Conservation (phyloP, 2,888 invertebrate genomes). For the Platypus cylindrus region DNA sequence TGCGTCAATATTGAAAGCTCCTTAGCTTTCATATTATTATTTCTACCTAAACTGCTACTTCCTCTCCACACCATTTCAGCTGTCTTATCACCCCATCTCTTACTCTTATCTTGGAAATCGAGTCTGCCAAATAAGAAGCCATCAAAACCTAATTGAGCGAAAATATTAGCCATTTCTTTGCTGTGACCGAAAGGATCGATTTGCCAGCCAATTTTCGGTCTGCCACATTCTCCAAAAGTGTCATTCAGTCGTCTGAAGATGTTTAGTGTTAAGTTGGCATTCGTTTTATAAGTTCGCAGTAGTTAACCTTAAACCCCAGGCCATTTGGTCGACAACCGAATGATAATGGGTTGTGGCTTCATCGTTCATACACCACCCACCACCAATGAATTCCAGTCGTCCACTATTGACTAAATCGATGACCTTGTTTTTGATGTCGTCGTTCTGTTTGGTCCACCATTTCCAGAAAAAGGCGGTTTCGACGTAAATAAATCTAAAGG, state of each 20-base stretch:
- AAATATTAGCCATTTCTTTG: slow-evolving; percentile 69
- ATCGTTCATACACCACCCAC: slow-evolving; percentile 80
- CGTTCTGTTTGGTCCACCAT: slow-evolving; percentile 67
- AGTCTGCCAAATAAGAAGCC: slow-evolving; percentile 76
- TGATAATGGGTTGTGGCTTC: slow-evolving; percentile 61
- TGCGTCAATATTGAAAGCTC: slow-evolving; percentile 37
- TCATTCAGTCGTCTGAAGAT: slow-evolving; percentile 38
- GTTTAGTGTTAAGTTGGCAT: background rate
- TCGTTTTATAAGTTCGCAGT: background rate
- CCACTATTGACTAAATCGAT: slow-evolving; percentile 56
- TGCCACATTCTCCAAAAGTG: slow-evolving; percentile 58
- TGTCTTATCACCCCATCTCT: slow-evolving; percentile 43
- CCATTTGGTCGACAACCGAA: slow-evolving; percentile 61
- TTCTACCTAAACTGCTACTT: slow-evolving; percentile 53
- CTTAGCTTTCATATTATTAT: slow-evolving; percentile 35
- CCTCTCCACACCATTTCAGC: slow-evolving; percentile 81
- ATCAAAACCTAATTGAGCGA: slow-evolving; percentile 78
- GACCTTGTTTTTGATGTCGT: slow-evolving; percentile 45
- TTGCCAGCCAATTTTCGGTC: slow-evolving; percentile 68
- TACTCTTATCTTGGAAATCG: slow-evolving; percentile 70
- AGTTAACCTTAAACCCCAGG: slow-evolving; percentile 54
- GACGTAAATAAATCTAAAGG: slow-evolving; percentile 69
- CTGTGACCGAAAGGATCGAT: slow-evolving; percentile 83
- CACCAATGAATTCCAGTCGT: slow-evolving; percentile 62
- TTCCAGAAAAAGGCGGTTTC: slow-evolving; percentile 72